Evolutionary conservation across 2,888 invertebrate genomes (phyloP).

Genomic region (Acanthosepion pharaonis): DNA sequence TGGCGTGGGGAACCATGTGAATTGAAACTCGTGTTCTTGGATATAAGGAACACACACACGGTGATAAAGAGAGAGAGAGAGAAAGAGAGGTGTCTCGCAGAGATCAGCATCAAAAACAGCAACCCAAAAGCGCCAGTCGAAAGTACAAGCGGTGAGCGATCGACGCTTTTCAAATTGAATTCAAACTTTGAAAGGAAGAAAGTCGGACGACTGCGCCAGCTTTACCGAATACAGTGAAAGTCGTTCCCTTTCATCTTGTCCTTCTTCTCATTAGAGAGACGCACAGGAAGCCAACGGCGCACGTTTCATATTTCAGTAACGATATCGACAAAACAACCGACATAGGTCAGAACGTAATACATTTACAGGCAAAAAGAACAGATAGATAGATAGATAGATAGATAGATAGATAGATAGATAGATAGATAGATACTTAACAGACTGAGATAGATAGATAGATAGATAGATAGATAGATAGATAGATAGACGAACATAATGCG

Average conservation of each 20-base stretch:
- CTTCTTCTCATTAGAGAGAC: not conserved
- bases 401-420: not conserved
- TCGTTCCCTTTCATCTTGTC: not conserved
- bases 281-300: not conserved
- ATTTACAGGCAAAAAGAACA: not conserved
- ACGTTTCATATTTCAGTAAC: not conserved
- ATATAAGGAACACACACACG: too few species aligned
- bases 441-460: too few species aligned
- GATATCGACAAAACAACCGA: not conserved
- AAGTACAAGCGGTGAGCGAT: not conserved
- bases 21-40: too few species aligned
- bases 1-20: too few species aligned
- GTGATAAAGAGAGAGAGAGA: too few species aligned
- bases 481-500: too few species aligned
- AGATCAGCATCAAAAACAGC: not conserved
- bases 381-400: not conserved
- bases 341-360: too few species aligned
- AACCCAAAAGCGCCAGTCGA: not conserved
- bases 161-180: not conserved
- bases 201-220: not conserved
- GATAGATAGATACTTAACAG: not conserved
- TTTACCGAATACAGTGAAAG: not conserved
- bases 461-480: too few species aligned
- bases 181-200: not conserved
- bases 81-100: too few species aligned